Conservation (phyloP, 2,888 invertebrate species). For the Baronia brevicornis region DNA sequence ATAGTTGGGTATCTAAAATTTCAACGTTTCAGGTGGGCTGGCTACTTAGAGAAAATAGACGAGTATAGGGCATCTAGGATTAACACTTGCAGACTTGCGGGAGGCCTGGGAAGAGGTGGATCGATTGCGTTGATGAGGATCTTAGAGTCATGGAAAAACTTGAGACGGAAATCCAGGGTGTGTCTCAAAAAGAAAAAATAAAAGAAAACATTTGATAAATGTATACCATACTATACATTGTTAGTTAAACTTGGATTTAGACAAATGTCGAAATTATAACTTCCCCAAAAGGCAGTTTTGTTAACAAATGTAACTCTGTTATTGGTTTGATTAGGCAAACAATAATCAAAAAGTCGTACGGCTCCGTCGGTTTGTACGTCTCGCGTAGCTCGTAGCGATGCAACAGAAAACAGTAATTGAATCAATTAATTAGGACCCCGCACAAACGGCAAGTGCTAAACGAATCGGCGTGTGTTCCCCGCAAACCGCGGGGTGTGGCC, state of each 20-base stretch:
- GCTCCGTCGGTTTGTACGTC: constrained; percentile 8
- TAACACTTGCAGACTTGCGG: no score
- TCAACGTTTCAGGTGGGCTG: no score
- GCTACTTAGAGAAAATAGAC: no score
- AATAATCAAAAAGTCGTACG: constrained; percentile 15
- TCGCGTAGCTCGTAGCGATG: neutral
- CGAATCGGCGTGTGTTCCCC: constrained; percentile 17
- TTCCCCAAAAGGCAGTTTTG: constrained; percentile 3
- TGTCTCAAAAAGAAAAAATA: no score
- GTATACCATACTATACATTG: no score
- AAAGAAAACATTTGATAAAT: no score
- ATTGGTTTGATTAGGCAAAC: constrained; percentile 13
- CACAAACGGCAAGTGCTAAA: constrained; percentile 15
- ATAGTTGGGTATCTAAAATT: no score
- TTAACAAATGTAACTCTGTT: constrained; percentile 3
- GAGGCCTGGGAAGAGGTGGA: no score
- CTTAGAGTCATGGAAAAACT: no score
- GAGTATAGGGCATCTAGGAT: no score
- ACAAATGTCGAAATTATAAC: neutral
- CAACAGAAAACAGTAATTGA: constrained; percentile 26
- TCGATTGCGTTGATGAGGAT: no score
- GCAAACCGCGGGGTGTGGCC: constrained; percentile 12
- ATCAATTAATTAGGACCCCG: constrained; percentile 30
- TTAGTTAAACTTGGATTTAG: neutral
- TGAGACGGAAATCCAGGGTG: no score